These are phyloP conservation scores for Heliconius hortense DNA, from an alignment of 2,888 invertebrate species.

Conservation along the genomic window DNA sequence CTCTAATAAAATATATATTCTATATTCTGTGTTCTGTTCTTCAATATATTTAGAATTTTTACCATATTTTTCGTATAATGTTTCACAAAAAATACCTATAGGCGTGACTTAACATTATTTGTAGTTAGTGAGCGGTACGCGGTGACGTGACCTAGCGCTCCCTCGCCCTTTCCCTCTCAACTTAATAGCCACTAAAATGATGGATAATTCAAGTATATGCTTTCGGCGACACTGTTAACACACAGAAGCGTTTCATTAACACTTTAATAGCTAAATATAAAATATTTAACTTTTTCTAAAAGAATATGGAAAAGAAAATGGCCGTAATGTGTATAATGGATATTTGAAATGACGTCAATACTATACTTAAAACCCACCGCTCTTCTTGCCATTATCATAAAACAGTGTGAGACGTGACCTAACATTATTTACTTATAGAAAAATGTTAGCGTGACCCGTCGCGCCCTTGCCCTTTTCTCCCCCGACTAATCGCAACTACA, in stretches of 20 bases:
- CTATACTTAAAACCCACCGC: not conserved
- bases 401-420: conserved; percentile 15
- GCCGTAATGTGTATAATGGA: not conserved
- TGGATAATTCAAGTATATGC: conserved; percentile 63
- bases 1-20: too few relatives aligned
- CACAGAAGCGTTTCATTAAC: conserved; percentile 33
- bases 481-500: not conserved
- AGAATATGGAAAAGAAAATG: not conserved
- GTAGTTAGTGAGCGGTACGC: conserved; percentile 47
- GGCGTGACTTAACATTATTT: conserved; percentile 41
- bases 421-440: conserved; percentile 21
- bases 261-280: conserved; percentile 7
- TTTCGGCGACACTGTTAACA: conserved; percentile 51
- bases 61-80: conserved; percentile 26
- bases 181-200: conserved; percentile 71
- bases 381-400: conserved; percentile 16
- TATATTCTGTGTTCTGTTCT: not conserved
- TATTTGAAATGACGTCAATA: conserved; percentile 9
- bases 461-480: conserved; percentile 23
- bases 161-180: conserved; percentile 60
- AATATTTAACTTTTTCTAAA: not conserved
- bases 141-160: conserved; percentile 69
- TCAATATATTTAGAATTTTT: not conserved
- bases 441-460: conserved; percentile 21
- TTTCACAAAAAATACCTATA: conserved; percentile 23